Base-by-base conservation (phyloP, 2,797 vertebrate genomes). In the Menidia menidia region DNA sequence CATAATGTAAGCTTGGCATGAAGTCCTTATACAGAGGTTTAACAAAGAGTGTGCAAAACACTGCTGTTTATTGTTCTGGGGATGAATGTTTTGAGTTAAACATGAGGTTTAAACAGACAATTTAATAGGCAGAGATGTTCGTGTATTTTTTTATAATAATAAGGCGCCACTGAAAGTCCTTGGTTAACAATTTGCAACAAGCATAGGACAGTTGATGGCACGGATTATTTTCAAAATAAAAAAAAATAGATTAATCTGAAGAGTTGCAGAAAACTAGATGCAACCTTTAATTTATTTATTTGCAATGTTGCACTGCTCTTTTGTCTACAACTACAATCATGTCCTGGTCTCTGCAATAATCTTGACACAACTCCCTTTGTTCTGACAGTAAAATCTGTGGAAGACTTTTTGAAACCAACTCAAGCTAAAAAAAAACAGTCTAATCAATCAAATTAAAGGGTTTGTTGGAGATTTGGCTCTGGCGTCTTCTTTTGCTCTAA, bases 21-120 rank as follows among this genome's bases (percentile, higher is more conserved):
- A 71, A 63, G 69, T 68, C 33, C 10, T 41, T 64, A 78, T 75
- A 42, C 55, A 45, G 57, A 51, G 56, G 69, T 75, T 66, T 68
- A 69, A 73, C 59, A 75, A 68, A 65, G 10, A 18, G 4, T 68
- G 73, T 65, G 60, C 15, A 44, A 68, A 81, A 82, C 62, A 87
- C 77, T 66, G 41, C 54, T 4, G 70, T 25, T n/a, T 57, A 35
- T 61, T 60, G 58, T 61, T 15, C 51, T 14, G 15, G 48, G 44
- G 48, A 1, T 53, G 67, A 32, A 61, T 72, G 52, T 71, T 79
- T 70, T n/a, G 71, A 64, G 58, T 60, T 35, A 39, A 44, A 75
- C 19, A 13, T 48, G 15, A 71, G 43, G n/a, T 64, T 77, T 19
- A 62, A 68, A 57, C 57, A 58, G 16, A 77, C 45, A 56, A 48